Evolutionary conservation across 1,140 invertebrate genomes (phyloP), one percentile per base, ranked within the genome.

Genomic region (Lepidurus apus): DNA sequence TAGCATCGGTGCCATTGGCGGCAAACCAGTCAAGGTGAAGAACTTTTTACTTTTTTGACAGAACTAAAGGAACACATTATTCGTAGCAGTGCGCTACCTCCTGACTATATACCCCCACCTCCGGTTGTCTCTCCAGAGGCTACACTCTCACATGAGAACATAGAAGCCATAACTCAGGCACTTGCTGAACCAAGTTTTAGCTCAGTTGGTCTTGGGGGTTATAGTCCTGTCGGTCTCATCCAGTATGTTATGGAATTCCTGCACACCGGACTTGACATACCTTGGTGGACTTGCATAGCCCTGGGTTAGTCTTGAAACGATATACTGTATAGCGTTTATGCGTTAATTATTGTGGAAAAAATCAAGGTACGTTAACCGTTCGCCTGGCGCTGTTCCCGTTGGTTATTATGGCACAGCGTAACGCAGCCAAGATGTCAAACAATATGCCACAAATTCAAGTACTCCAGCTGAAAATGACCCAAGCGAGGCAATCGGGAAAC

Each of bases 251-350:
- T 98, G 81, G 95, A 98, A 85, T 91, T 86, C 81, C 73, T 98
- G 10, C 96, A 98, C 84, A 88, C 93, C 53, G 84, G 84, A 1
- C 84, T 87, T 17, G 91, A 90, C 82, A 74, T 98, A 17, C 96
- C 96, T 2, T 98, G 96, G 96, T 98, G 95, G 94, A 89, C 84
- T 26, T 84, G 92, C 13, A 98, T 98, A 83, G 86, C 90, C 7
- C 83, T 91, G 77, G 88, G 92, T 93, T 87, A 84, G 83, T 82
- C 42, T 42, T 77, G 10, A 65, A 53, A n/a, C 17, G n/a, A 13
- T 11, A 47, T 81, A 42, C 10, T 78, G n/a, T 3, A 11, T 42
- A 24, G 21, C n/a, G 17, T 77, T 21, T 26, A 24, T 74, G 26
- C 7, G 7, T 47, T 74, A 53, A 73, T 21, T 77, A 17, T 73